Base-by-base conservation (phyloP, 1,140 invertebrate species). In the Drosophila pectinifera region DNA sequence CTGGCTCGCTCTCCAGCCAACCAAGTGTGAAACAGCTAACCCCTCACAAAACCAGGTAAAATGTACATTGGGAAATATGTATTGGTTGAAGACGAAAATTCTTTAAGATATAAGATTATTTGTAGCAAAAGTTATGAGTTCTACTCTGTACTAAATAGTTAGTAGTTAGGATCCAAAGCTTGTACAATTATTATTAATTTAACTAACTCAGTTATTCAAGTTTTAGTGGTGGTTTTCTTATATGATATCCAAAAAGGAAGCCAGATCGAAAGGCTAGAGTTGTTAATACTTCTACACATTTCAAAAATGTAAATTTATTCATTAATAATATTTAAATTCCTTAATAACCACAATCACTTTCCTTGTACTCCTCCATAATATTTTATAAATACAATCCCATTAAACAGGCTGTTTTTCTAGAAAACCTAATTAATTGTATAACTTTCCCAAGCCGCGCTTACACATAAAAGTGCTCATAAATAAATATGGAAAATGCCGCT, bases 11-110 rank as follows among this genome's bases (percentile, higher is more conserved):
- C 36, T 43, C 38, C 28, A 36, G 34, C 41, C 46, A 16, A 5
- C 38, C 65, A 72, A 73, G 69, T 59, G 69, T 51, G 28, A 59
- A 73, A 24, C 53, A 31, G 65, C 43, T 58, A 70, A 70, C 69
- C 53, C 53, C 46, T 70, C 20, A n/a, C 11, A 13, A 6, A 28
- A 16, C 8, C 64, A 64, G 58, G 61, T 65, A 54, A 65, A n/a
- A n/a, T n/a, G n/a, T n/a, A n/a, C n/a, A n/a, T n/a, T n/a, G n/a
- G n/a, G n/a, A n/a, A n/a, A n/a, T n/a, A n/a, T n/a, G n/a, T n/a
- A n/a, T n/a, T n/a, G n/a, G n/a, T n/a, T n/a, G n/a, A 28, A 34
- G 31, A 34, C 11, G 7, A 0, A 34, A 34, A 18, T 31, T 18
- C 1, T 16, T 28, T 13, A 13, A 18, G 3, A 11, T 7, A 18